Percentiles rank a stretch among this genome's conserved stretches.
phyloP scores from a whole-genome alignment of 2,888 invertebrate species.

The Boloria selene region DNA sequence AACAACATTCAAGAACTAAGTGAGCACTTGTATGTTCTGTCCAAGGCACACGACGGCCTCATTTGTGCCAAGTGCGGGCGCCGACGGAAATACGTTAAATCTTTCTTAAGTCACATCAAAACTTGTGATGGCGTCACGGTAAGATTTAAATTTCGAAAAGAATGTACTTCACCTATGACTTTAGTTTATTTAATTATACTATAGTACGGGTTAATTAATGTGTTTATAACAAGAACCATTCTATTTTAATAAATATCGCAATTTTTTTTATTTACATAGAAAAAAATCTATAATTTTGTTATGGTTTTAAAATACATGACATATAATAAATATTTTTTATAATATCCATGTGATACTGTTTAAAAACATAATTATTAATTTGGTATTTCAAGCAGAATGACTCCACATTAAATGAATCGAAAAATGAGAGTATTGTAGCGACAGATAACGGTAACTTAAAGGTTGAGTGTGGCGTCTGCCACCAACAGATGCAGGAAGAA shows the following conservation, averaged over 20 bases:
- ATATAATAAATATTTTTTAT: no score
- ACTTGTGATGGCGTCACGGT: conserved; percentile 36
- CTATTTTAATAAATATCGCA: no score
- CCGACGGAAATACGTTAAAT: conserved; percentile 47
- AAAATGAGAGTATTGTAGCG: background rate
- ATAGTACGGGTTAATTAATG: no score
- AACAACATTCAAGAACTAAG: conserved; percentile 31
- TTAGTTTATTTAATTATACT: no score
- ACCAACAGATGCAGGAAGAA: background rate
- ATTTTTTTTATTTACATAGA: no score
- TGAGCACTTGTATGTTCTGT: conserved; percentile 43
- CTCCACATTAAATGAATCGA: background rate
- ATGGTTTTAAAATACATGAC: no score
- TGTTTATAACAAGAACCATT: no score
- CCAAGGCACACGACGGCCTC: conserved; percentile 46
- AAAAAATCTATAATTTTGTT: no score
- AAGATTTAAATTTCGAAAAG: background rate
- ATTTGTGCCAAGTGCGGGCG: conserved; percentile 48
- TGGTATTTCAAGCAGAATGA: background rate
- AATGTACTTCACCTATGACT: no score
- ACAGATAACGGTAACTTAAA: background rate
- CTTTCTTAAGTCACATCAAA: conserved; percentile 39
- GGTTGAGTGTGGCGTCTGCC: conserved; percentile 10
- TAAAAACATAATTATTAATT: no score
- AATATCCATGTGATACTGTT: no score